Evolutionary conservation across 1,140 invertebrate species (phyloP).

Genomic region (Ridgeia piscesae): DNA sequence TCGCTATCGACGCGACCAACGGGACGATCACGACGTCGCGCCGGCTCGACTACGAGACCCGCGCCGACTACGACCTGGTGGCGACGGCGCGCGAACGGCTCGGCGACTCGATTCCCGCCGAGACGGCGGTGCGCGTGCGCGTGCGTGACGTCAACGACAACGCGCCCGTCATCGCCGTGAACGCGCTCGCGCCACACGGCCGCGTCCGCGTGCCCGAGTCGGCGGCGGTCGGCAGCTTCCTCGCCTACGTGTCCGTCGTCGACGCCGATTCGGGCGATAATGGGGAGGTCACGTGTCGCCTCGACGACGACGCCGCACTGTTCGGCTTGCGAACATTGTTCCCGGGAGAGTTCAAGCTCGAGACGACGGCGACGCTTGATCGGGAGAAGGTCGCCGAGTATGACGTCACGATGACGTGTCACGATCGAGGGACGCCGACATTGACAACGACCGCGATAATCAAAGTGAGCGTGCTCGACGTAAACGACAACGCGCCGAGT

Average conservation of each 20-base stretch:
- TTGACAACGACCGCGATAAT: neutral
- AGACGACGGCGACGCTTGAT: constrained; percentile 16
- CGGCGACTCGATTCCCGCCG: constrained; percentile 20
- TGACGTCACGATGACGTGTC: constrained; percentile 22
- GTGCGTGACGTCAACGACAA: constrained; percentile 31
- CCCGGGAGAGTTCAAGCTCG: constrained; percentile 21
- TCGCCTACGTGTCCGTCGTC: constrained; percentile 21
- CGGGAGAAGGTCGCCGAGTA: constrained; percentile 16
- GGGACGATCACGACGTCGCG: constrained; percentile 8
- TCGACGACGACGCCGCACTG: neutral
- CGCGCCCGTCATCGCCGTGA: constrained; percentile 24
- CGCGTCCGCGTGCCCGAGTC: neutral
- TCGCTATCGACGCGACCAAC: constrained; percentile 19
- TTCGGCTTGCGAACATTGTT: constrained; percentile 9
- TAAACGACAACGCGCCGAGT: constrained; percentile 29
- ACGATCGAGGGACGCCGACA: constrained; percentile 14
- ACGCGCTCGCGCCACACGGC: constrained; percentile 9
- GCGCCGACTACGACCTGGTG: neutral
- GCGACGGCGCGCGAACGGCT: neutral
- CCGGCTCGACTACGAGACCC: constrained; percentile 12
- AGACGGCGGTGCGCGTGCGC: constrained; percentile 15
- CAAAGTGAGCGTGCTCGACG: constrained; percentile 20
- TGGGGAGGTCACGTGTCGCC: constrained; percentile 10
- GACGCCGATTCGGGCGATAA: constrained; percentile 13
- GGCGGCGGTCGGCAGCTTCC: constrained; percentile 4